Conservation (phyloP, 1,140 invertebrate species). For the Antheraea pernyi region DNA sequence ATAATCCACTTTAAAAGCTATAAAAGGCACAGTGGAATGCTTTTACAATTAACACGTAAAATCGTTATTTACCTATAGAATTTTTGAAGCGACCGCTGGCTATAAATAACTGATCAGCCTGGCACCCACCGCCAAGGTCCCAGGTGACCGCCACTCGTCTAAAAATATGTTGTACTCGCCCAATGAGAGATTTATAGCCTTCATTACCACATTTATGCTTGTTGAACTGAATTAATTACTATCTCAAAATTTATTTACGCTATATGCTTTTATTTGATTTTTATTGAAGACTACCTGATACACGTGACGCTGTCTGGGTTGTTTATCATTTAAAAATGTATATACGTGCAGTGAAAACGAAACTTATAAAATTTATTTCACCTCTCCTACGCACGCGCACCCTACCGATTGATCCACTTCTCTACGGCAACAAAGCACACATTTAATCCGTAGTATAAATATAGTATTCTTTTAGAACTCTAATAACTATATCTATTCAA, state of each 20-base stretch:
- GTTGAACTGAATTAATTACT: conserved; percentile 21
- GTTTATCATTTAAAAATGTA: no score
- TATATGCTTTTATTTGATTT: neutral
- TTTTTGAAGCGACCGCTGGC: conserved; percentile 18
- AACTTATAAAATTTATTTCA: no score
- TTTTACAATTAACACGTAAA: neutral
- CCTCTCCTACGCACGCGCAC: no score
- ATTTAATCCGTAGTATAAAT: no score
- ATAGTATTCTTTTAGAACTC: no score
- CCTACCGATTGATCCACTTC: no score
- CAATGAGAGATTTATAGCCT: conserved; percentile 63
- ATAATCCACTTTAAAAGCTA: neutral
- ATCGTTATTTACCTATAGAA: conserved; percentile 14
- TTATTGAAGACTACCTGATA: neutral
- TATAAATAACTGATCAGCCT: conserved; percentile 29
- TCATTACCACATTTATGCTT: conserved; percentile 39
- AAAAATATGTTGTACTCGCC: conserved; percentile 58
- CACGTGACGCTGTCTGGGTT: no score
- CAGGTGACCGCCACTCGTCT: conserved; percentile 51
- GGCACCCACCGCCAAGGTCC: conserved; percentile 54
- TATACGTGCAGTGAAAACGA: no score
- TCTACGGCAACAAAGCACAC: no score
- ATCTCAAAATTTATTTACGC: conserved; percentile 9
- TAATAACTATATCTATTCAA: no score
- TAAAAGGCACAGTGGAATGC: neutral